A percentile compares a stretch with the other conserved stretches of the same genome.
Evolutionary conservation across 2,888 invertebrate species (phyloP).

Genomic region (Euproctis similis): DNA sequence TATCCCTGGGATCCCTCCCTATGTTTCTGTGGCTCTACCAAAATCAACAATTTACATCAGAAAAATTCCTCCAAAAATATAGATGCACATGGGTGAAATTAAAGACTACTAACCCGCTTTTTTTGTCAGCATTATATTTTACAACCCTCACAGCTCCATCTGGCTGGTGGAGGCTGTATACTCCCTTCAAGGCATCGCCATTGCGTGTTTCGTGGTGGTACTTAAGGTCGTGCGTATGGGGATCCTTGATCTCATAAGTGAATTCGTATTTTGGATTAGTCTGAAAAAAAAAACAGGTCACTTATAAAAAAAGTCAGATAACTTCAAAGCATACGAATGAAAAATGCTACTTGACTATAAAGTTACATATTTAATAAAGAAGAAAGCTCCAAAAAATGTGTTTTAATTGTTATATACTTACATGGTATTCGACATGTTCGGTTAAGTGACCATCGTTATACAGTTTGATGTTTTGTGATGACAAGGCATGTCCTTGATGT

Average conservation of each 20-base stretch:
- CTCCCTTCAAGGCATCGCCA: conserved; percentile 23
- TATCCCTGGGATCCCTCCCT: no score
- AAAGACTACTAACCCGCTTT: conserved; percentile 4
- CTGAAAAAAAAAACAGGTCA: conserved; percentile 12
- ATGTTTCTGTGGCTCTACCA: no score
- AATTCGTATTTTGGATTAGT: conserved; percentile 43
- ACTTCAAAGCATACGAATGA: no score
- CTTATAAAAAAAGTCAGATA: no score
- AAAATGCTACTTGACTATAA: no score
- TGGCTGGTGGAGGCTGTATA: conserved; percentile 15
- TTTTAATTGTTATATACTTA: conserved; percentile 10
- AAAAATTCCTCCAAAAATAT: no score
- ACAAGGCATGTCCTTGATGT: conserved; percentile 26
- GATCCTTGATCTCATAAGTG: conserved; percentile 61
- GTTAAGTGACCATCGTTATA: conserved; percentile 29
- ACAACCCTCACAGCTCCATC: conserved; percentile 20
- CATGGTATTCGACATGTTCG: conserved; percentile 28
- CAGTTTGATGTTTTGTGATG: conserved; percentile 37
- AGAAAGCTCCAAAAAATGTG: not conserved
- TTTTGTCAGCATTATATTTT: conserved; percentile 19
- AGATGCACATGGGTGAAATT: no score
- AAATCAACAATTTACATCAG: no score
- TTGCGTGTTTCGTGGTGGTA: conserved; percentile 51
- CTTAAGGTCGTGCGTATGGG: conserved; percentile 64
- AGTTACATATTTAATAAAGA: no score